Percentiles rank a stretch among this genome's conserved stretches.
phyloP scores from a whole-genome alignment of 1,140 invertebrate genomes.

The Dufourea novaeangliae region DNA sequence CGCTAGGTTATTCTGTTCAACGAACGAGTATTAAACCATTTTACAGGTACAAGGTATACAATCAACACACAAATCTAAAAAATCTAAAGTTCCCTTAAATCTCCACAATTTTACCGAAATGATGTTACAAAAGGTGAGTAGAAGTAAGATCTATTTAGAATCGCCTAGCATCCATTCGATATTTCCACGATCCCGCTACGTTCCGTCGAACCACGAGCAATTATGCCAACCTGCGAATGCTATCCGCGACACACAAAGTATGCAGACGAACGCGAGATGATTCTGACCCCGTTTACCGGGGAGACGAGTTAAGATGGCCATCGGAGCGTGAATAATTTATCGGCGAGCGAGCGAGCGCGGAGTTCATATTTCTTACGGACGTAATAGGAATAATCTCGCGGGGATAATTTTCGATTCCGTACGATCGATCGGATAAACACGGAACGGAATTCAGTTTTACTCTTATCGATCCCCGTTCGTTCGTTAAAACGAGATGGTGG shows the following conservation, averaged over 20 bases:
- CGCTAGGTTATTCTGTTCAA: too few relatives aligned
- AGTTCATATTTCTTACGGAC: slow-evolving; percentile 23
- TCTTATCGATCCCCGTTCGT: slow-evolving; percentile 19
- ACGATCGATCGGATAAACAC: background rate
- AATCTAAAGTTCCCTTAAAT: too few relatives aligned
- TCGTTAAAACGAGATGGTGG: background rate
- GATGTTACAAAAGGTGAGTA: background rate
- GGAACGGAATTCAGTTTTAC: slow-evolving; percentile 37
- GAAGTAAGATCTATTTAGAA: too few relatives aligned
- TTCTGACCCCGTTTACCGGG: slow-evolving; percentile 25
- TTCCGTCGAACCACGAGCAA: background rate
- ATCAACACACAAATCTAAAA: too few relatives aligned
- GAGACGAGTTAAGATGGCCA: slow-evolving; percentile 17
- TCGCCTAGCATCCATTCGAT: background rate
- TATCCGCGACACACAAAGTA: background rate
- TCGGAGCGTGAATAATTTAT: slow-evolving; percentile 35
- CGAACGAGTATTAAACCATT: too few relatives aligned
- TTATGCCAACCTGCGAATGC: background rate
- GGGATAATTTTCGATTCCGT: slow-evolving; percentile 21
- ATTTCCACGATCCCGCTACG: background rate
- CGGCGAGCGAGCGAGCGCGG: background rate
- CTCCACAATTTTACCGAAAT: too few relatives aligned
- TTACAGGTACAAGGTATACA: too few relatives aligned
- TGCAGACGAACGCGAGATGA: slow-evolving; percentile 1
- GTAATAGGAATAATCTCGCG: slow-evolving; percentile 26